These are phyloP conservation scores for Therioaphis trifolii DNA, from an alignment of 2,888 invertebrate genomes.

Conservation along the genomic window DNA sequence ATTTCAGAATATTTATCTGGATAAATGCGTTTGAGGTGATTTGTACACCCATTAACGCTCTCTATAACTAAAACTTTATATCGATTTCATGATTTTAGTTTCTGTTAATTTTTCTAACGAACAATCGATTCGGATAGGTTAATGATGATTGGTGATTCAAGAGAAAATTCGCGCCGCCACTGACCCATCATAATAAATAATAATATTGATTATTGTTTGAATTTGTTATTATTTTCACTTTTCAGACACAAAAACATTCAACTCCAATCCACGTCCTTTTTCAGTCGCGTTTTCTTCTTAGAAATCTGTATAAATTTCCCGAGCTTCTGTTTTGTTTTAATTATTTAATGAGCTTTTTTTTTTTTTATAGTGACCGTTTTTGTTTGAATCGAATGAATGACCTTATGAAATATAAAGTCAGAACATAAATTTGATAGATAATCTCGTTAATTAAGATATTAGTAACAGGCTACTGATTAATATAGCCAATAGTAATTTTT, in stretches of 20 bases:
- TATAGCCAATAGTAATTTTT: not conserved
- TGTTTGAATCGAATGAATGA: slow-evolving; percentile 59
- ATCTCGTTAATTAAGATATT: slow-evolving; percentile 1
- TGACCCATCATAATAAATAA: slow-evolving; percentile 5
- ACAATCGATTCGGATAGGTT: too few relatives aligned
- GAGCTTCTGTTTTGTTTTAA: slow-evolving; percentile 56
- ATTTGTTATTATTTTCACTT: slow-evolving; percentile 68
- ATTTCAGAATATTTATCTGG: too few relatives aligned
- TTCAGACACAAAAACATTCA: slow-evolving; percentile 75
- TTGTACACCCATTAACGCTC: too few relatives aligned
- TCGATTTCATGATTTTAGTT: too few relatives aligned
- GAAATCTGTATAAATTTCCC: slow-evolving; percentile 66
- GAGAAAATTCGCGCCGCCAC: too few relatives aligned
- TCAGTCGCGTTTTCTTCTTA: slow-evolving; percentile 69
- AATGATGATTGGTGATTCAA: too few relatives aligned
- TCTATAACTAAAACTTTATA: too few relatives aligned
- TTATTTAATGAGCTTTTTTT: slow-evolving; percentile 52
- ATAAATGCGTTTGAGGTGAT: too few relatives aligned
- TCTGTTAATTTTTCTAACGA: too few relatives aligned
- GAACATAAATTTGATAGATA: slow-evolving; percentile 28
- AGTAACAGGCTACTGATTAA: not conserved
- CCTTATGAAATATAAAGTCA: slow-evolving; percentile 28
- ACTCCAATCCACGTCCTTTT: slow-evolving; percentile 74
- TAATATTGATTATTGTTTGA: not conserved
- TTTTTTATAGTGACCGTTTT: slow-evolving; percentile 51